Evolutionary conservation across 1,140 invertebrate genomes (phyloP).

Genomic region (Pseudomyrmex pallidus): DNA sequence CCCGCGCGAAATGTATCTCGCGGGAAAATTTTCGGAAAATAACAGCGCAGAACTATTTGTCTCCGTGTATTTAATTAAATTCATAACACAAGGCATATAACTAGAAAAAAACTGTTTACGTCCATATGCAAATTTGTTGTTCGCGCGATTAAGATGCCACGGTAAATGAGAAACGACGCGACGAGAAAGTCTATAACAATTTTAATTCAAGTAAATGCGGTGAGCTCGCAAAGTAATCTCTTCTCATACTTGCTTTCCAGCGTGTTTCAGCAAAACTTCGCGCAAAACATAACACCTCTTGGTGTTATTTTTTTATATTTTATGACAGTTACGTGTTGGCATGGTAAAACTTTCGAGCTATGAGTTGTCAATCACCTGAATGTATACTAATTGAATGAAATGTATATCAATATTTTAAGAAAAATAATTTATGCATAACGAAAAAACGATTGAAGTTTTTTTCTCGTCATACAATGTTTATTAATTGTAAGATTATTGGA

Average conservation of each 20-base stretch:
- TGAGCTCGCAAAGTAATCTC: conserved; percentile 26
- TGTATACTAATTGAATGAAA: neutral
- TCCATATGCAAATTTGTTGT: conserved; percentile 63
- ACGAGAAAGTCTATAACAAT: conserved; percentile 60
- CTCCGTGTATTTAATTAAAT: conserved; percentile 65
- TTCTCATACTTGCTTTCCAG: neutral
- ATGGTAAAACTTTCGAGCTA: conserved; percentile 1
- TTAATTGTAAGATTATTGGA: too few species aligned
- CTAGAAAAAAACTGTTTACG: conserved; percentile 46
- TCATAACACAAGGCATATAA: conserved; percentile 34
- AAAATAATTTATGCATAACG: neutral
- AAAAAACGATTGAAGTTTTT: neutral
- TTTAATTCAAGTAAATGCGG: conserved; percentile 62
- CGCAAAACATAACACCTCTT: neutral
- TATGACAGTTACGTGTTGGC: neutral
- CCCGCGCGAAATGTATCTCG: neutral
- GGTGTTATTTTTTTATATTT: neutral
- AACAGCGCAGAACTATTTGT: conserved; percentile 27
- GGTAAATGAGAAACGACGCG: conserved; percentile 35
- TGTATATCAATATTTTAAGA: neutral
- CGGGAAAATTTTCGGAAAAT: conserved; percentile 36
- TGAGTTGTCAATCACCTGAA: neutral
- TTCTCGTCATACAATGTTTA: too few species aligned
- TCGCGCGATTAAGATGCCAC: conserved; percentile 43
- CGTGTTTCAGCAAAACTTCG: conserved; percentile 2